Conservation (phyloP, 1,140 invertebrate genomes). For the Diprion similis region DNA sequence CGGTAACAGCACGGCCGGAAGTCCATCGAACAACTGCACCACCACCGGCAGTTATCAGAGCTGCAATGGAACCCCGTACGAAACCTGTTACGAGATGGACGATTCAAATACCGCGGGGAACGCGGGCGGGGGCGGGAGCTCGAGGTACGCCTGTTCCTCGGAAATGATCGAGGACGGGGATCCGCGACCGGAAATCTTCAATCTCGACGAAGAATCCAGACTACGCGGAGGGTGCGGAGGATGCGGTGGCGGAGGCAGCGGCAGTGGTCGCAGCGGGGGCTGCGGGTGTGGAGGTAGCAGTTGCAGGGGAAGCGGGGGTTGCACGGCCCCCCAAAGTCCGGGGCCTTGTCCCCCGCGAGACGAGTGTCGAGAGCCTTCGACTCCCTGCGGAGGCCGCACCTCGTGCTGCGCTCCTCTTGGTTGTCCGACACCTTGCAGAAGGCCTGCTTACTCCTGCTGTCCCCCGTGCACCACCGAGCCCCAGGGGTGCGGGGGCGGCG, state of each 20-base stretch:
- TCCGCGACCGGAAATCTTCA: background rate
- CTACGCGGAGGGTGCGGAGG: slow-evolving; percentile 43
- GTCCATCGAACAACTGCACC: background rate
- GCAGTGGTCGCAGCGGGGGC: slow-evolving; percentile 21
- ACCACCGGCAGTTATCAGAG: background rate
- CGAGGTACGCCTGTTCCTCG: background rate
- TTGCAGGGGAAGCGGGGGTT: slow-evolving; percentile 6
- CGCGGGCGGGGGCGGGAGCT: background rate
- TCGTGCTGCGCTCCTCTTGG: slow-evolving; percentile 31
- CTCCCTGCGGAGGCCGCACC: slow-evolving; percentile 21
- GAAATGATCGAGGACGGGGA: background rate
- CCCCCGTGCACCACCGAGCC: slow-evolving; percentile 30
- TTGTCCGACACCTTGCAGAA: slow-evolving; percentile 32
- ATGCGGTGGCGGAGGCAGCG: slow-evolving; percentile 24
- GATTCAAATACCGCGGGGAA: background rate
- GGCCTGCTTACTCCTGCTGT: slow-evolving; percentile 31
- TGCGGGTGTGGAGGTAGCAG: slow-evolving; percentile 19
- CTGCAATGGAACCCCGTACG: background rate
- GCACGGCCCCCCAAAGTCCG: background rate
- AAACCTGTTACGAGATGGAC: background rate
- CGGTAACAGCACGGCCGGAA: background rate
- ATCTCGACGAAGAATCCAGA: slow-evolving; percentile 20
- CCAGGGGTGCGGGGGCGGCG: slow-evolving; percentile 38
- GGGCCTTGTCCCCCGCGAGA: background rate
- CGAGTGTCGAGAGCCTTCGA: too few relatives aligned